Conservation (phyloP, 2,797 vertebrate genomes). For the Pipistrellus kuhlii region DNA sequence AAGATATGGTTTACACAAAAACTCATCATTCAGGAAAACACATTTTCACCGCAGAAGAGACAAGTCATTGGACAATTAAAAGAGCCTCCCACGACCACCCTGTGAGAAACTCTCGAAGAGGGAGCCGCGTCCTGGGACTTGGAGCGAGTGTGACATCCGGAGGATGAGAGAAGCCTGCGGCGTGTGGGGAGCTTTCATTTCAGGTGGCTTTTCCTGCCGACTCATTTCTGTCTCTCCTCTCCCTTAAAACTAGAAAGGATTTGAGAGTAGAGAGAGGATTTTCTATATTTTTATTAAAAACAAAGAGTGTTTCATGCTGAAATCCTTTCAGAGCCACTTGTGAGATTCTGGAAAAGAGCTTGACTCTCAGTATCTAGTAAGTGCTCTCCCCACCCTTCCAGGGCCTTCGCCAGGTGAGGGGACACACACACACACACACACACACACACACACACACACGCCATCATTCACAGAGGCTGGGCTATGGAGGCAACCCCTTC, state of each 20-base stretch:
- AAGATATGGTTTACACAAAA: conserved; percentile 9
- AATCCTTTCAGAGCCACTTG: conserved; percentile 46
- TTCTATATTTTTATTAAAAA: conserved; percentile 55
- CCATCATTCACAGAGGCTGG: neutral
- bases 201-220: conserved; percentile 11
- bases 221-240: conserved; percentile 44
- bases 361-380: neutral
- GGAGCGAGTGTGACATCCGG: neutral
- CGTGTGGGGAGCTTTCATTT: conserved; percentile 46
- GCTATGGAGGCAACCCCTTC: neutral
- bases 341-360: conserved; percentile 36
- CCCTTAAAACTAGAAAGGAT: conserved; percentile 59
- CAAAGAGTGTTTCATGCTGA: conserved; percentile 50
- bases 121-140: neutral
- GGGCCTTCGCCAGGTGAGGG: neutral
- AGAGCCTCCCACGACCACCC: neutral
- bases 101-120: conserved; percentile 9
- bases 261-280: conserved; percentile 45
- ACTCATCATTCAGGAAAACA: neutral
- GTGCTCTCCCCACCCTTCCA: neutral
- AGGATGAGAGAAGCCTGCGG: neutral
- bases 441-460: too few relatives aligned
- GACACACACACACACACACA: neutral
- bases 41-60: neutral
- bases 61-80: neutral